Evolutionary conservation across 64 coral and sea anemone species (phyloP).

Genomic region (Montipora capricornis): DNA sequence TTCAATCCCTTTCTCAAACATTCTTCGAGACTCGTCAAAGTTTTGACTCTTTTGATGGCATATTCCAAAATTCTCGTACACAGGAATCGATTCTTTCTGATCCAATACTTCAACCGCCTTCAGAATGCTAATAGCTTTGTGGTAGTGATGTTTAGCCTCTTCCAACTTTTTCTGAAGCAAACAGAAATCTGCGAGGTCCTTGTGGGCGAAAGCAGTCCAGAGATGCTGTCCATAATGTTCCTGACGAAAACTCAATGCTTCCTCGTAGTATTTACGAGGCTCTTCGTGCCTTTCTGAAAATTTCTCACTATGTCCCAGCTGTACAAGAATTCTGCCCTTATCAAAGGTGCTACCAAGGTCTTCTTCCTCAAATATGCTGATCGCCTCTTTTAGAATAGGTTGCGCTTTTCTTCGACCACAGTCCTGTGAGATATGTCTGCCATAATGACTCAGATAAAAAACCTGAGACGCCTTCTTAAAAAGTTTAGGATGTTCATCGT

Average conservation of each 20-base stretch:
- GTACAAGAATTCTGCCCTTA: conserved; percentile 28
- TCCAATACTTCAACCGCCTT: no score
- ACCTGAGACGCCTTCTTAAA: neutral
- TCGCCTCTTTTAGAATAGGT: conserved; percentile 3
- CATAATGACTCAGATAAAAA: conserved; percentile 26
- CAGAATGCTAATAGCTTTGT: neutral
- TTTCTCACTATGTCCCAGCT: conserved; percentile 37
- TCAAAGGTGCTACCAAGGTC: neutral
- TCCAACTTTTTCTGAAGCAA: no score
- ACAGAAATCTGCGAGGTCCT: neutral
- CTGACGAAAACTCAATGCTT: conserved; percentile 3
- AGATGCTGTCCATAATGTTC: no score
- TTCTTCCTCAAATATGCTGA: neutral
- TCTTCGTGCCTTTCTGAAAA: neutral
- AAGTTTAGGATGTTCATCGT: no score
- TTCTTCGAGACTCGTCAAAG: conserved; percentile 10
- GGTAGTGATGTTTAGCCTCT: neutral
- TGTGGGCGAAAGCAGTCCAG: neutral
- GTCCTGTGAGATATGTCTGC: conserved; percentile 37
- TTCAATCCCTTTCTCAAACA: conserved; percentile 25
- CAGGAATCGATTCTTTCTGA: conserved; percentile 44
- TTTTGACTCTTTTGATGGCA: conserved; percentile 30
- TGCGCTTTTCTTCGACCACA: neutral
- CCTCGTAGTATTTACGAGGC: neutral
- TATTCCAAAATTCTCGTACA: conserved; percentile 49